phyloP scores from a whole-genome alignment of 2,888 invertebrate species.

The Lasioglossum pauxillum region DNA sequence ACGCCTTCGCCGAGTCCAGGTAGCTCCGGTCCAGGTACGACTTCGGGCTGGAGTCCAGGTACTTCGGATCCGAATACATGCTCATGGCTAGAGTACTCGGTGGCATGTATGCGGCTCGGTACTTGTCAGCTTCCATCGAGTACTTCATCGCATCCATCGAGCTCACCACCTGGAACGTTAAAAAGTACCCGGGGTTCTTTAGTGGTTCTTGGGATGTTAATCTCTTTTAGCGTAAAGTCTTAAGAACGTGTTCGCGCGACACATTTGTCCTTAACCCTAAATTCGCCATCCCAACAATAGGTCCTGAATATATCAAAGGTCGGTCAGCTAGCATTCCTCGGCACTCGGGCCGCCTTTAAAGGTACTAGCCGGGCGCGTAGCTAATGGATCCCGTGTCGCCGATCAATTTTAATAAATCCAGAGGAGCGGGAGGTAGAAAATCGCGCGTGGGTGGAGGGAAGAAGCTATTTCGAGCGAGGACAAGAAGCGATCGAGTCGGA shows the following conservation, averaged over 20 bases:
- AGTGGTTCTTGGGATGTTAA: not conserved
- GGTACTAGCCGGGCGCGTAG: not conserved
- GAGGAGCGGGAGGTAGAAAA: not conserved
- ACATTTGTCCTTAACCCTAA: not conserved
- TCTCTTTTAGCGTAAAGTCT: not conserved
- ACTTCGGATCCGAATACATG: slow-evolving; percentile 91
- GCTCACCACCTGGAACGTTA: slow-evolving; percentile 88
- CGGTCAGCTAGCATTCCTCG: not conserved
- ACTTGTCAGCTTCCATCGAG: slow-evolving; percentile 91
- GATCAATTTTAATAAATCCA: slow-evolving; percentile 38
- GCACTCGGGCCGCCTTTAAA: not conserved
- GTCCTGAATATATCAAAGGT: not conserved
- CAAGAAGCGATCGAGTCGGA: slow-evolving; percentile 25
- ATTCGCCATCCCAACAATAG: not conserved
- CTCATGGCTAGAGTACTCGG: slow-evolving; percentile 88
- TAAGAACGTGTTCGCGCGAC: not conserved
- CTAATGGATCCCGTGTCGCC: slow-evolving; percentile 27
- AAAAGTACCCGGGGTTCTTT: slow-evolving; percentile 2
- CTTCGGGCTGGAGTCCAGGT: slow-evolving; percentile 86
- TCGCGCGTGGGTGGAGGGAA: not conserved
- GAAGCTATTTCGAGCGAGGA: not conserved
- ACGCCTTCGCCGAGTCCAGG: slow-evolving; percentile 91
- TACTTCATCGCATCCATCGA: slow-evolving; percentile 93
- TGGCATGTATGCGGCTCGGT: slow-evolving; percentile 89
- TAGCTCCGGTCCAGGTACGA: slow-evolving; percentile 88